Evolutionary conservation across 2,888 invertebrate genomes (phyloP).

Genomic region (Antheraea yamamai): DNA sequence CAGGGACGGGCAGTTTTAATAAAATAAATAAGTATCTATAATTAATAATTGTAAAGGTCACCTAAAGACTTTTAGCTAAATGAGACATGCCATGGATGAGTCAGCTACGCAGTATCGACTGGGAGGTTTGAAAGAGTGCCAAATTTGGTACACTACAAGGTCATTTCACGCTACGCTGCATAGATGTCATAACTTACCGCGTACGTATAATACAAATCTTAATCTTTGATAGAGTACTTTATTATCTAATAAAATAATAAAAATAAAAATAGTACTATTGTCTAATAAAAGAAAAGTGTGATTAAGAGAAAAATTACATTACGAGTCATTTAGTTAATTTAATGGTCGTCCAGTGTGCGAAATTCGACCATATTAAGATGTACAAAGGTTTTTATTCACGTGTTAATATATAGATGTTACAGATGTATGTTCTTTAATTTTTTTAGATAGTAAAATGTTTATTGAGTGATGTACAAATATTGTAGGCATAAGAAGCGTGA

Average conservation of each 20-base stretch:
- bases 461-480: too few species aligned
- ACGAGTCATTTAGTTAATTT: too few species aligned
- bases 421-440: too few species aligned
- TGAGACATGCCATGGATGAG: slow-evolving; percentile 36
- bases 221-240: background rate
- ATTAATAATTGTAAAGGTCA: background rate
- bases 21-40: background rate
- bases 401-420: too few species aligned
- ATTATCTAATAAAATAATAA: background rate
- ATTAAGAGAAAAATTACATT: too few species aligned
- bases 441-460: too few species aligned
- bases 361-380: too few species aligned
- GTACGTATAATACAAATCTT: background rate
- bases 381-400: too few species aligned
- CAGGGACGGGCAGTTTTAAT: background rate
- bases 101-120: slow-evolving; percentile 47
- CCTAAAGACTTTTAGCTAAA: background rate
- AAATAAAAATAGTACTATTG: too few species aligned
- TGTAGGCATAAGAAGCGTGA: too few species aligned
- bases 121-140: slow-evolving; percentile 24
- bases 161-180: slow-evolving; percentile 35
- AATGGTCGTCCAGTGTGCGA: too few species aligned
- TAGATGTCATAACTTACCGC: slow-evolving; percentile 31
- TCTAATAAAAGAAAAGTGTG: too few species aligned
- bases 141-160: slow-evolving; percentile 28